phyloP scores from a whole-genome alignment of 2,113 vertebrate species.

The chimpanzee (Pan troglodytes) region DNA sequence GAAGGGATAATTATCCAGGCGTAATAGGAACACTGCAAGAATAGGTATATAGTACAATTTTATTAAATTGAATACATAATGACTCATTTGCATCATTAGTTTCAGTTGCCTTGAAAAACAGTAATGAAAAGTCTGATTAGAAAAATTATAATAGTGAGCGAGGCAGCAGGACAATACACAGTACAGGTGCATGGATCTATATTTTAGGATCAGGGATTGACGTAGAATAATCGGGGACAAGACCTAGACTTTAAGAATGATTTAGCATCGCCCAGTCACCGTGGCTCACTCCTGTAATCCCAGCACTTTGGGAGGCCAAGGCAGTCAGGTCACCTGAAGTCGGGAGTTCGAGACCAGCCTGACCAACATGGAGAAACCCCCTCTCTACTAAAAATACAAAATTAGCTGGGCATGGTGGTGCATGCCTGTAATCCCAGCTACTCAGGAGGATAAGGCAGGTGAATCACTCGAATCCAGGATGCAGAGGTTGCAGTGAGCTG shows the following conservation, averaged over 20 bases:
- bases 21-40: not conserved
- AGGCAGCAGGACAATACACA: not conserved
- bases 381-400: too few species aligned
- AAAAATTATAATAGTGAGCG: not conserved
- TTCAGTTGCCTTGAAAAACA: not conserved
- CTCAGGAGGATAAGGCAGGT: too few species aligned
- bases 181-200: accelerated
- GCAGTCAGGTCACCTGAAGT: too few species aligned
- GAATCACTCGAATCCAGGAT: too few species aligned
- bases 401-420: too few species aligned
- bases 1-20: not conserved
- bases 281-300: too few species aligned
- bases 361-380: too few species aligned
- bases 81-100: not conserved
- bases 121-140: not conserved
- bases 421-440: too few species aligned
- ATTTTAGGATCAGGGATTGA: not conserved
- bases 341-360: too few species aligned
- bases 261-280: not conserved
- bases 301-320: too few species aligned
- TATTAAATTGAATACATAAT: not conserved
- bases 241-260: not conserved
- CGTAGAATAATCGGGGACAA: not conserved
- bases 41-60: not conserved
- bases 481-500: too few species aligned